Evolutionary conservation across 2,797 vertebrate species (phyloP).

Genomic region (Adrianichthys oophorus): DNA sequence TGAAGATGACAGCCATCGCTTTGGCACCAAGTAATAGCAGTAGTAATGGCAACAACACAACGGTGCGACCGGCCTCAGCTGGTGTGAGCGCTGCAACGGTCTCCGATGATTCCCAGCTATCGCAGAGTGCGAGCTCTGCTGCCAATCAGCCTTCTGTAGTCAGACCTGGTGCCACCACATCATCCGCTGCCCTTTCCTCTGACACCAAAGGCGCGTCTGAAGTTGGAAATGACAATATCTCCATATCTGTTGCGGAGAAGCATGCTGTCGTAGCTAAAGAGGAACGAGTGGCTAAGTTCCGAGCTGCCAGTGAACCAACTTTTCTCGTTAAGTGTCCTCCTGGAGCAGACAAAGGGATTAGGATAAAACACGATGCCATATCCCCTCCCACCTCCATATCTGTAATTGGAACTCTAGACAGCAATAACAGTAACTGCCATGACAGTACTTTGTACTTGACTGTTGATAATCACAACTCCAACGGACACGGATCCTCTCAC

Average conservation of each 20-base stretch:
- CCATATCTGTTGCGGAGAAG: conserved; percentile 76
- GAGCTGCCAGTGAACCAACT: conserved; percentile 83
- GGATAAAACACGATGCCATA: conserved; percentile 83
- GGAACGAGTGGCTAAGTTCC: conserved; percentile 81
- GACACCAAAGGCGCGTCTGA: conserved; percentile 87
- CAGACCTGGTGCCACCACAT: conserved; percentile 59
- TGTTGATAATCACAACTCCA: conserved; percentile 86
- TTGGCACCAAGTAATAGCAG: conserved; percentile 85
- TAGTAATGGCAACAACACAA: conserved; percentile 69
- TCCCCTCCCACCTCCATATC: conserved; percentile 74
- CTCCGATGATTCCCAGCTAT: conserved; percentile 83
- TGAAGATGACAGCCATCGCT: conserved; percentile 98
- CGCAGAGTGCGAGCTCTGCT: conserved; percentile 74
- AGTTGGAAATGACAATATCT: conserved; percentile 76
- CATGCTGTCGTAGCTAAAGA: conserved; percentile 73
- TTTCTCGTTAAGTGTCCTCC: conserved; percentile 81
- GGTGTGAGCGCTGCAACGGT: conserved; percentile 69
- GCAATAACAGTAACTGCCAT: conserved; percentile 85
- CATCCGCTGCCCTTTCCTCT: conserved; percentile 59
- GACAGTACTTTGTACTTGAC: conserved; percentile 85
- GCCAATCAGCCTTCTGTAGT: conserved; percentile 81
- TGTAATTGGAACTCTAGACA: conserved; percentile 79
- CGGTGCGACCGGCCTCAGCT: conserved; percentile 81
- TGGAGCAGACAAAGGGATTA: conserved; percentile 76
- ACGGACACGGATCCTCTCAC: conserved; percentile 77